Base-by-base conservation (phyloP, 2,888 invertebrate genomes). In the Spilarctia lutea region DNA sequence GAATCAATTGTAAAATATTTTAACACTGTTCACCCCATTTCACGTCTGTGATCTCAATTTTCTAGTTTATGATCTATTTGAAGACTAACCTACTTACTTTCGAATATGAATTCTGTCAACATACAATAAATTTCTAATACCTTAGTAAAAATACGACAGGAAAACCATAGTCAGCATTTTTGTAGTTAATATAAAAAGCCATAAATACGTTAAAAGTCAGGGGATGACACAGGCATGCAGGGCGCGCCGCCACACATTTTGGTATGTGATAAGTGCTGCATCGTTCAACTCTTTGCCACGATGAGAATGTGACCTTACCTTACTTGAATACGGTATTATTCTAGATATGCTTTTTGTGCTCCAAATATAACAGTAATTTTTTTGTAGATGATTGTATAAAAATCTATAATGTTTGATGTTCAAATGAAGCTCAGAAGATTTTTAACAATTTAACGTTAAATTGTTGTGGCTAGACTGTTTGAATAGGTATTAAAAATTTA, bases 271-370 rank as follows among this genome's bases (percentile, higher is more conserved):
- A 86, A 89, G 83, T 85, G 83, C 83, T 78, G 83, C 83, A 81
- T 83, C 81, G 83, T 84, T 81, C 82, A 83, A 81, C 83, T 84
- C 83, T 82, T 83, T 84, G 84, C 79, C 82, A 72, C 78, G 69
- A 73, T 73, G 75, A 78, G 86, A 84, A 88, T 87, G 81, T 81
- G 73, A 27, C 68, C 68, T 45, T 30, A 48, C 68, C 68, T 63
- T n/a, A 24, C 33, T 45, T 71, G 68, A 73, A 73, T 73, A 60
- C 63, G 68, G 16, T 68, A 73, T 73, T 42, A 16, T 24, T 67
- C 8, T 39, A 4, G 18, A 45, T 18, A 48, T 48, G 45, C 20
- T 48, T 30, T 67, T 42, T n/a, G n/a, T n/a, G n/a, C 27, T 67
- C n/a, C 27, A n/a, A 35, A 67, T 42, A 18, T 52, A 24, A 1